Base-by-base conservation (phyloP, 2,888 invertebrate species). In the Archips crataeganus region DNA sequence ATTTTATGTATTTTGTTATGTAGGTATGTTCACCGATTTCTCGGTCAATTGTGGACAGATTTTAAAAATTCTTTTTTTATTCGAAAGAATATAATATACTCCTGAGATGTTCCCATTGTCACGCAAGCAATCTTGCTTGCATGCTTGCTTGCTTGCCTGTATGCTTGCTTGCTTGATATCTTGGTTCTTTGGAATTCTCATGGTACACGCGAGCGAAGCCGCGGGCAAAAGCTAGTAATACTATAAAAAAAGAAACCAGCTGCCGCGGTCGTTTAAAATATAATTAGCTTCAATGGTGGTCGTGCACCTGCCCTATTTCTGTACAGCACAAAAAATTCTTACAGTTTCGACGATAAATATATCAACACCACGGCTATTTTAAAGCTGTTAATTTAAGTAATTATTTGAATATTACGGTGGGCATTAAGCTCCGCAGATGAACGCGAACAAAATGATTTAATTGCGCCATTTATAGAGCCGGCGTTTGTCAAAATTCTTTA, bases 291-390 rank as follows among this genome's bases (percentile, higher is more conserved):
- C 80, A 82, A 79, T 83, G 76, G 75, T 78, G 69, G 74, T 76
- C 78, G 78, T 76, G 77, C 85, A 86, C 84, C 86, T 85, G 84
- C 82, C 80, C 77, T 73, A 78, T 80, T 81, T 83, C 9, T 81
- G 71, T 76, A 79, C 72, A 75, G 77, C 79, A 81, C 84, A 79
- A 78, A 81, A 84, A 45, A 36, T 23, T 59, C 47, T 79, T 75
- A 13, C 51, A 79, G 71, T 76, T 76, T 79, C 71, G 54, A 61
- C 75, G 70, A 75, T 78, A 77, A 66, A 69, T 60, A 47, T 13
- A 42, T 64, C 59, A 60, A 57, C 60, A 59, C 64, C 45, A 51
- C 13, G 34, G 60, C 11, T 73, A 63, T 62, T 63, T 73, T 63
- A 49, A 54, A 9, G 51, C 51, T 15, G 15, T 54, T 54, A 36